Base-by-base conservation (phyloP, 2,113 vertebrate genomes). In the Capreolus pygargus region DNA sequence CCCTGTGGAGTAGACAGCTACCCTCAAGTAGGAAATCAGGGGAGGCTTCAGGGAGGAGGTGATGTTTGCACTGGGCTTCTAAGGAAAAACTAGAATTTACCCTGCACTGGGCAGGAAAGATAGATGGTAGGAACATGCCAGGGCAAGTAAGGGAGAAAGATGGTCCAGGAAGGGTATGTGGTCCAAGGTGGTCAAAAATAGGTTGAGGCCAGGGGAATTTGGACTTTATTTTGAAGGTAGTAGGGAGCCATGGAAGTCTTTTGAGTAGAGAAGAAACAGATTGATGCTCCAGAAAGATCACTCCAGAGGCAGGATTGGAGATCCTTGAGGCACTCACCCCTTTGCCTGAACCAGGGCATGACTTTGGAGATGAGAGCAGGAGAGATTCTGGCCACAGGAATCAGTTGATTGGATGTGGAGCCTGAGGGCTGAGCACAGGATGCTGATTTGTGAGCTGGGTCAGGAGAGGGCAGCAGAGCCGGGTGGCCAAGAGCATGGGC, bases 201-300 rank as follows among this genome's bases (percentile, higher is more conserved):
- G 45, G 13, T 21, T 14, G 36, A 55, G 30, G 45, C 55, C 64
- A 47, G 50, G 2, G 36, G 6, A 27, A 6, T 45, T 45, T 52
- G 64, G 64, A 27, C 67, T 89, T 81, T 4, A 10, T 43, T 33
- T 83, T 64, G 12, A 84, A n/a, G 30, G 54, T 27, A 19, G 39
- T n/a, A 45, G 78, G 28, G 45, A 91, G 90, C 91, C n/a, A 28
- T 27, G 52, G 70, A 43, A 70, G 64, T 25, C 28, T 94, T 79
- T 60, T 16, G 55, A 61, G 52, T 27, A 45, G 54, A 50, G 30
- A 33, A 28, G 33, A 64, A 58, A 57, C 8, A 52, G 55, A 55
- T 7, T 33, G 16, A 21, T n/a, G 21, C 11, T 54, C 78, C 13
- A 15, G 55, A 87, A 79, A 60, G 70, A 58, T 74, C 39, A 13